A percentile compares a stretch with the other conserved stretches of the same genome.
Evolutionary conservation across 2,888 invertebrate genomes (phyloP).

Genomic region (Hedychridium roseum): DNA sequence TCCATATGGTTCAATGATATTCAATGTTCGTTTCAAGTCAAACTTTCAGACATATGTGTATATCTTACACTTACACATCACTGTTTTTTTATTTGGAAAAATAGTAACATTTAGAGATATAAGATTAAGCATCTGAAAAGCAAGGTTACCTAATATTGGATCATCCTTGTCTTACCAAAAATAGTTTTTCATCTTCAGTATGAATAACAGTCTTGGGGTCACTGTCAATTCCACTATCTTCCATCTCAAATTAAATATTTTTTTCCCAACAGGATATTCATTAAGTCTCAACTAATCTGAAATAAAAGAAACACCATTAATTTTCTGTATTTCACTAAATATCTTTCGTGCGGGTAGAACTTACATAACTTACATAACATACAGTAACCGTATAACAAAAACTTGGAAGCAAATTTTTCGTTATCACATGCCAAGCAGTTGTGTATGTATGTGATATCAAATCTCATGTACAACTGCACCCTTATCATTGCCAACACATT

Average conservation of each 20-base stretch:
- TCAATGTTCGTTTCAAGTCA: not conserved
- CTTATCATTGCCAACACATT: no score
- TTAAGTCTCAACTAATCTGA: constrained; percentile 24
- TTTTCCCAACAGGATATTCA: constrained; percentile 15
- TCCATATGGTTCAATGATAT: not conserved
- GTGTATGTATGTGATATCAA: no score
- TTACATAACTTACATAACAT: no score
- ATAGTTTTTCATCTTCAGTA: constrained; percentile 58
- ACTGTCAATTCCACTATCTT: constrained; percentile 65
- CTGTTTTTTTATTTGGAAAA: not conserved
- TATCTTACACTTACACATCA: not conserved
- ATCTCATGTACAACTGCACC: no score
- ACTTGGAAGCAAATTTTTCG: no score
- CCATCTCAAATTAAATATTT: constrained; percentile 47
- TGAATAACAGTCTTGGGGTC: constrained; percentile 60
- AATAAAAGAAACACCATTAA: no score
- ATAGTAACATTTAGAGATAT: not conserved
- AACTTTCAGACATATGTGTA: not conserved
- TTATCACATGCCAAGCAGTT: no score
- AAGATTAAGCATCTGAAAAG: not conserved
- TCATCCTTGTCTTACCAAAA: constrained; percentile 51
- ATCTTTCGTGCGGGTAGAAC: no score
- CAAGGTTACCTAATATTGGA: no score
- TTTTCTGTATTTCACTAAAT: no score
- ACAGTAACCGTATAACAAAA: no score